Base-by-base conservation (phyloP, 2,888 invertebrate species). In the Coelinius sp. region DNA sequence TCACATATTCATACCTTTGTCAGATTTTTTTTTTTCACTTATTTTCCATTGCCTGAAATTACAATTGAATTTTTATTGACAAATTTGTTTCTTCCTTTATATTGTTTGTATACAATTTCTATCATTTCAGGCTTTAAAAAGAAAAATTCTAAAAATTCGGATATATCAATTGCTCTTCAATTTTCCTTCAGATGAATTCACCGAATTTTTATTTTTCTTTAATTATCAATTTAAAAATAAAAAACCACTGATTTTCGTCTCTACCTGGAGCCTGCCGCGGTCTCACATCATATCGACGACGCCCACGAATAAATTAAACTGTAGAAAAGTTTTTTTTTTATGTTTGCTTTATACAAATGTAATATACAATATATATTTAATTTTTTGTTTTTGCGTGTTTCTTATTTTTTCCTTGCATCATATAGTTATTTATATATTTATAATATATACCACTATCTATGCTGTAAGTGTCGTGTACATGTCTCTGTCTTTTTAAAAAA, bases 301-400 rank as follows among this genome's bases (percentile, higher is more conserved):
- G 62, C 49, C 66, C 59, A 67, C 67, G 62, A 71, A 71, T 59
- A 66, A 66, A 71, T 71, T 56, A 63, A 71, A 71, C 67, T 63
- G 67, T 71, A 67, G 52, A 67, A 71, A 71, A 71, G 49, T 46
- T 49, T 53, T 68, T 66, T 71, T 35, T 63, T 62, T 52, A 41
- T 83, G 78, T 83, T 75, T 76, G 81, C 86, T 87, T 87, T 87
- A 87, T 87, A 87, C 87, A 87, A 86, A 87, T 84, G 81, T 85
- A 87, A 86, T 87, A 86, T 87, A 87, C 87, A 87, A 86, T 87
- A 85, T 85, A 85, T 83, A 84, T 82, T 81, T 80, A 80, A 76
- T 77, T 79, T 78, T 67, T 70, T 78, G 73, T 74, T 76, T 78
- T 67, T 75, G 74, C 71, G 56, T 82, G 79, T 70, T 44, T 82